Evolutionary conservation across 1,140 invertebrate species (phyloP).

Genomic region (Caenorhabditis elegans): WBcel235 BX284604.4:13088001-13088500

Average conservation of each 20-base stretch:
- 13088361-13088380: slow-evolving; percentile 37
- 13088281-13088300: slow-evolving; percentile 22
- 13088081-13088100: slow-evolving; percentile 42
- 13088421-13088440: slow-evolving; percentile 37
- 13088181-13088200: slow-evolving; percentile 32
- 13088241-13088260: slow-evolving; percentile 33
- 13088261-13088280: slow-evolving; percentile 11
- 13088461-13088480: slow-evolving; percentile 24
- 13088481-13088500: background rate
- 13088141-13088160: slow-evolving; percentile 6
- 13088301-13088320: slow-evolving; percentile 34
- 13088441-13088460: slow-evolving; percentile 42
- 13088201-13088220: slow-evolving; percentile 14
- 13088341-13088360: slow-evolving; percentile 27
- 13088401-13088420: slow-evolving; percentile 29
- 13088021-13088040: slow-evolving; percentile 27
- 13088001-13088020: slow-evolving; percentile 31
- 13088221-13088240: slow-evolving; percentile 32
- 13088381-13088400: slow-evolving; percentile 3
- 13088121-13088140: slow-evolving; percentile 2
- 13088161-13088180: background rate
- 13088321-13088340: slow-evolving; percentile 34
- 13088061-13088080: slow-evolving; percentile 40
- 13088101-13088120: slow-evolving; percentile 1
- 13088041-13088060: slow-evolving; percentile 35